A percentile compares a stretch with the other conserved stretches of the same genome.
Evolutionary conservation across 2,797 vertebrate species (phyloP).

Genomic region (Tokudaia muenninki): DNA sequence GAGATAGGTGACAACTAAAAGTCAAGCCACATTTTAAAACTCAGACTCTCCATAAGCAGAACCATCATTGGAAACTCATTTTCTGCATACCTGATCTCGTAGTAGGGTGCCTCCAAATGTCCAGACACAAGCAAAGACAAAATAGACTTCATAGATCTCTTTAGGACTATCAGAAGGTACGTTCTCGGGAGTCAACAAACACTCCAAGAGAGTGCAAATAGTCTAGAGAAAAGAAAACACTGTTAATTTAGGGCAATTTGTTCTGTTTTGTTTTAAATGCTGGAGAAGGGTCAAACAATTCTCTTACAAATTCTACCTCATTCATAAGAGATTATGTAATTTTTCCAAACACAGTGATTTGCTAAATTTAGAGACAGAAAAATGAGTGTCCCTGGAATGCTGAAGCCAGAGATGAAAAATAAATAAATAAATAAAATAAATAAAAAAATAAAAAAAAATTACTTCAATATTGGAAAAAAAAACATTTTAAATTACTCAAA

Average conservation of each 20-base stretch:
- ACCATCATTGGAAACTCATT: too few species aligned
- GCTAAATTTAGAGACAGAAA: background rate
- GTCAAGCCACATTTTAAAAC: background rate
- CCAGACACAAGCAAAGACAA: conserved; percentile 94
- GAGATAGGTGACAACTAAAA: background rate
- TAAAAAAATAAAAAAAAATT: background rate
- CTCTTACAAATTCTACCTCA: background rate
- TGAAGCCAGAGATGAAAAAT: background rate
- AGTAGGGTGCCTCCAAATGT: conserved; percentile 91
- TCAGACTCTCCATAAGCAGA: background rate
- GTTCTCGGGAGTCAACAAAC: conserved; percentile 91
- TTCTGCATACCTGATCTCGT: conserved; percentile 90
- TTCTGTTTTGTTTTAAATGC: background rate
- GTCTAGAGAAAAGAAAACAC: conserved; percentile 86
- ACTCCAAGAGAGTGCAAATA: conserved; percentile 92
- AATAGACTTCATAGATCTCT: conserved; percentile 92
- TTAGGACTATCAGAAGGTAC: conserved; percentile 90
- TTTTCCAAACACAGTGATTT: conserved; percentile 18
- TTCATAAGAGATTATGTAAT: background rate
- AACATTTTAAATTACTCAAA: background rate
- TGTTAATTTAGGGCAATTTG: background rate
- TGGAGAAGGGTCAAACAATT: background rate
- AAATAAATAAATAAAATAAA: too few species aligned
- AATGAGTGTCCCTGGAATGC: background rate
- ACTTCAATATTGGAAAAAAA: background rate